Conservation (phyloP, 2,113 vertebrate genomes). For the Zosterops japonicus region DNA sequence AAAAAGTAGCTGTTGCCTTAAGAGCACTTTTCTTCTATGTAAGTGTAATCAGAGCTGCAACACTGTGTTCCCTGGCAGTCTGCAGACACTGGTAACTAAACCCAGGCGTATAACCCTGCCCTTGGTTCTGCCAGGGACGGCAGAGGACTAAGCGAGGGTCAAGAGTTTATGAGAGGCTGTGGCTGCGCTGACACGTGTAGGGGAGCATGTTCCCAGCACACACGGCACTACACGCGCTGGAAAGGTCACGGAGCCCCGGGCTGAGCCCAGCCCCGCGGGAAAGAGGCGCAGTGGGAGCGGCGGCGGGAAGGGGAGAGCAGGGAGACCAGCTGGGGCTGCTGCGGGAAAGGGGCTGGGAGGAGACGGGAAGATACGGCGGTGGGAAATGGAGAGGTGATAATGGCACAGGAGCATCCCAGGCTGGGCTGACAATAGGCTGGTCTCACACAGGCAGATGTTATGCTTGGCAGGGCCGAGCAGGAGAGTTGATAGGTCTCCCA, state of each 20-base stretch:
- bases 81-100: neutral
- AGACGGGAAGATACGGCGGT: rapidly evolving
- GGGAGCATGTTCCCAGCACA: neutral
- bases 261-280: neutral
- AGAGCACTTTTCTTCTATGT: neutral
- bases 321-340: rapidly evolving
- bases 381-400: too few species aligned
- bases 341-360: neutral
- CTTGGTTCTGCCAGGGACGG: neutral
- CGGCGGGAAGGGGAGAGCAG: rapidly evolving
- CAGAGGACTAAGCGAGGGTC: neutral
- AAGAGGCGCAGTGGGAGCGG: neutral
- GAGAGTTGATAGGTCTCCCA: neutral
- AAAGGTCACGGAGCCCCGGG: neutral
- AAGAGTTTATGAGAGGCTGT: neutral
- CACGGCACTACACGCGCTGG: neutral
- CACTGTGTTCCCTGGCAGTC: neutral
- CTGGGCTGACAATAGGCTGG: neutral
- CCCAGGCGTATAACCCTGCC: neutral
- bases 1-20: neutral
- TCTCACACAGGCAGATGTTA: neutral
- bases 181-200: neutral
- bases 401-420: neutral
- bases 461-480: neutral
- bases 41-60: conserved; percentile 1